Base-by-base conservation (phyloP, 2,113 vertebrate species). In the Apaloderma vittatum region DNA sequence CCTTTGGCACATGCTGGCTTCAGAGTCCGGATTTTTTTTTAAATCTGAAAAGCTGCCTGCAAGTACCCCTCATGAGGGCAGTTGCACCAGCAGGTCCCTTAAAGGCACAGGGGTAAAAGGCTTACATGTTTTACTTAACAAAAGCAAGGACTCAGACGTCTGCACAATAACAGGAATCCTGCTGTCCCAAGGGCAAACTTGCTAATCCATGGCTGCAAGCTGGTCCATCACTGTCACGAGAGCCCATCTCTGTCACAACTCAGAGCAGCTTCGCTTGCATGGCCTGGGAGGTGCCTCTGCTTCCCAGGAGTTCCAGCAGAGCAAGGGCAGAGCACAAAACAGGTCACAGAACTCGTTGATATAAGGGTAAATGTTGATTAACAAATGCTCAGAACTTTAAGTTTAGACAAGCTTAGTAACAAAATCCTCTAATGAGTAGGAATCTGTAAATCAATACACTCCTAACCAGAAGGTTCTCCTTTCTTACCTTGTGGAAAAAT, bases 181-280 rank as follows among this genome's bases (percentile, higher is more conserved):
- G 10, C 9, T 17, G 15, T 36, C 34, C 2, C 3, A 55, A 87
- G 29, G 29, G 19, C 30, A 76, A 84, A 54, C 12, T 5, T 4
- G 0, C 16, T 20, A 52, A 7, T 46, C 12, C 68, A 70, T 18
- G 23, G 32, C 36, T 91, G 55, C 57, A 62, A 54, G 32, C 46
- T 4, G 2, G 34, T n/a, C 18, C 15, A 22, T 5, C 0, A 0
- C 40, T 16, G n/a, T 26, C 43, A 16, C 0, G 0, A 63, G 12
- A 75, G n/a, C 6, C 65, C 65, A n/a, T 9, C 74, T 76, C 62
- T 10, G 3, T 7, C 24, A 4, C 0, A 14, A 8, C 54, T 30
- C 17, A 26, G 6, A 57, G 36, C 17, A 75, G 61, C 57, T n/a
- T 72, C 2, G 2, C 6, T 11, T 30, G 61, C 19, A 22, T 0